Base-by-base conservation (phyloP, 2,113 vertebrate species). In the Poecilia latipinna region DNA sequence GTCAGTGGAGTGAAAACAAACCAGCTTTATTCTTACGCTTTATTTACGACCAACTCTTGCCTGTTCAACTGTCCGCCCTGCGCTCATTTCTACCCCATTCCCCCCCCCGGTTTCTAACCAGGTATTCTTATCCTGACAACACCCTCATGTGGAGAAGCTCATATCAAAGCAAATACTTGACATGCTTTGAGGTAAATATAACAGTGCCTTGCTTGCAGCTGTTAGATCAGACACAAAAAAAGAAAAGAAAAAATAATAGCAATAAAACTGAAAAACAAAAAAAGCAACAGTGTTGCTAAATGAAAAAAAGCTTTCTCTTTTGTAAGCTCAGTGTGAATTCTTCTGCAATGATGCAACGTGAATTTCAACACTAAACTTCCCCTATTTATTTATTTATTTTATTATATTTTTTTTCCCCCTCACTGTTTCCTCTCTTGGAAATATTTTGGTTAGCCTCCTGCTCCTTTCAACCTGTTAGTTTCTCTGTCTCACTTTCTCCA, bases 271-370 rank as follows among this genome's bases (percentile, higher is more conserved):
- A 37, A 37, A 37, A 37, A 37, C 35, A 37, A 37, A 37, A n/a
- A n/a, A n/a, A n/a, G n/a, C n/a, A n/a, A 17, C 75, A 22, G 67
- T 77, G 6, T 26, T 67, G 57, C 78, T 80, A 62, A 73, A 82
- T 61, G 85, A 73, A 82, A 82, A 82, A 83, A 57, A 77, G 70
- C 33, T 60, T 85, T 37, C 54, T 77, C 82, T 89, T 86, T 89
- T 78, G 37, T 17, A 54, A 57, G 74, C 86, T 90, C 60, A 48
- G 83, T 76, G 79, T 37, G 72, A 88, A 93, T 93, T 93, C 92
- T 71, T 90, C 82, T 79, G 57, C 77, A 62, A 65, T 93, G 91
- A 93, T 90, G 92, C 91, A 92, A 93, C 61, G 37, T 74, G 74
- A 85, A 84, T 76, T 89, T 89, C 75, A 63, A 42, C 73, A 74